Evolutionary conservation across 2,888 invertebrate genomes (phyloP), one percentile per base, ranked within the genome.

Genomic region (Drosophila picticornis): DNA sequence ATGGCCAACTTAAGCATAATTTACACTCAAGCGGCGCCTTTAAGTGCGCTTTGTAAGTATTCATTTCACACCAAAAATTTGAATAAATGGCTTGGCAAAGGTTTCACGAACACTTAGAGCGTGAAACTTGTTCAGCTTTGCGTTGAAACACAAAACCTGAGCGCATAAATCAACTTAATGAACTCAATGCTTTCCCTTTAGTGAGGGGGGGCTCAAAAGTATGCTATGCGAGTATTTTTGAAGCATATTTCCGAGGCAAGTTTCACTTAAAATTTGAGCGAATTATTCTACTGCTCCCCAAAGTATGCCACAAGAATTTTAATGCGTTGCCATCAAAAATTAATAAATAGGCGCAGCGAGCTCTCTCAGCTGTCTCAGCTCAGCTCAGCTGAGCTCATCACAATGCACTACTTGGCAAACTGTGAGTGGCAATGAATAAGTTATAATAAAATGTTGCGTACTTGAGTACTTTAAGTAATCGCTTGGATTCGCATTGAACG

Each of bases 131-230:
- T 64, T 50, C 36, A 29, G 36, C 25, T 31, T 16, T 43, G 29
- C 46, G 38, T 50, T 58, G 66, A 31, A 58, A 66, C 32, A 32
- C 66, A 58, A 72, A 57, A 53, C 62, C 53, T 9, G n/a, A 29
- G 60, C 38, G 22, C 60, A 74, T 80, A 81, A 80, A 80, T 81
- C 81, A 81, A 70, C 59, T 65, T 73, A 77, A 81, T 80, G 73
- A 73, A 79, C 75, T 69, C 31, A 43, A 34, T 27, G n/a, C 29
- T 25, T 40, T 32, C 13, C 34, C 34, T 9, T 43, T 5, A 5
- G 6, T 3, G 22, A 7, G 9, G 2, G 9, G 7, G n/a, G 22
- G 3, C 46, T 51, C 7, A 38, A 81, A 73, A 80, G 62, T 76
- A 77, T 77, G 77, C 77, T 38, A 48, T 31, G 38, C n/a, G 32